A percentile compares a stretch with the other conserved stretches of the same genome.
Conservation (phyloP, 2,797 vertebrate species). For the Phoeniculus purpureus region DNA sequence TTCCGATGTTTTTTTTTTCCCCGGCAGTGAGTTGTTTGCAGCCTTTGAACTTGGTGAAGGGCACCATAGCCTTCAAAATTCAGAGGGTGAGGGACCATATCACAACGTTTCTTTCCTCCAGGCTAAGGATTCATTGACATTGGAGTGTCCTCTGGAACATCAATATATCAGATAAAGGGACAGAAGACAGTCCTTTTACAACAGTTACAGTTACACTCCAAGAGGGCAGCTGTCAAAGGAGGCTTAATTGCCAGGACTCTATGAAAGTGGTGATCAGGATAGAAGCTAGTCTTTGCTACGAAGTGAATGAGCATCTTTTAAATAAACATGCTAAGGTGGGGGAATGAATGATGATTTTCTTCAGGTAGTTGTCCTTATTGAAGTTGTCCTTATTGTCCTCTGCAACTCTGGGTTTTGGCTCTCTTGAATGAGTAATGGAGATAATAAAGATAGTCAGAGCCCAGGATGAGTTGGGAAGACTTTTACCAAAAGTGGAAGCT, state of each 20-base stretch:
- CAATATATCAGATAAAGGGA: background rate
- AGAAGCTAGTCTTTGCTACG: background rate
- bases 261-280: background rate
- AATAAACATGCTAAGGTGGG: background rate
- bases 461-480: background rate
- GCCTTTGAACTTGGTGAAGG: background rate
- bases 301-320: background rate
- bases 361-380: background rate
- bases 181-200: background rate
- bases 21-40: background rate
- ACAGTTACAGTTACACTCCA: fast-evolving
- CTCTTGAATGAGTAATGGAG: background rate
- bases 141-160: background rate
- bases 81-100: background rate
- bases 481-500: background rate
- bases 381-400: no score
- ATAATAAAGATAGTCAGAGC: background rate
- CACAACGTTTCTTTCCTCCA: background rate
- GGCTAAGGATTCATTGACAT: background rate
- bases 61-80: background rate
- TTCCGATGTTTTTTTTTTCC: background rate
- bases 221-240: background rate
- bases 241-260: background rate
- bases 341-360: background rate
- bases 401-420: background rate